Evolutionary conservation across 2,888 invertebrate genomes (phyloP).

Genomic region (Thyatira batis): DNA sequence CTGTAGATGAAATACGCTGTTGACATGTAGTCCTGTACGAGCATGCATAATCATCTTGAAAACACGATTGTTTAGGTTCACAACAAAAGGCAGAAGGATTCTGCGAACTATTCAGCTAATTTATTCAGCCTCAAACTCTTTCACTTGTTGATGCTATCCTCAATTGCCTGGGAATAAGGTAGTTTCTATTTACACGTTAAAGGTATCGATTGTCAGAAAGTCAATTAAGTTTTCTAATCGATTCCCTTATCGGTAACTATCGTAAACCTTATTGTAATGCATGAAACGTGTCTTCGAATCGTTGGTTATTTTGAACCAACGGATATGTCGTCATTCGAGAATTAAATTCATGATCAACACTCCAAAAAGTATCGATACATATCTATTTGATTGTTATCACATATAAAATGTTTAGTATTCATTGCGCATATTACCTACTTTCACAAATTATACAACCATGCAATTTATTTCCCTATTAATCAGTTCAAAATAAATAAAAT

Average conservation of each 20-base stretch:
- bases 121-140: background rate
- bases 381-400: slow-evolving; percentile 33
- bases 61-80: background rate
- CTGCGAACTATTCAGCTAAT: background rate
- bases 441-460: background rate
- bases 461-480: background rate
- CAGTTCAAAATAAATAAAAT: too few relatives aligned
- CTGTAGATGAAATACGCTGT: background rate
- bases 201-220: slow-evolving; percentile 8
- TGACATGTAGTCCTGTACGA: background rate
- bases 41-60: background rate
- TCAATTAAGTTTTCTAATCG: slow-evolving; percentile 30
- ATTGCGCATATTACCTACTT: background rate
- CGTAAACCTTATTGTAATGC: slow-evolving; percentile 44
- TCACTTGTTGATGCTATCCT: background rate
- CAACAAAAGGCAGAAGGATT: background rate
- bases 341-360: slow-evolving; percentile 5
- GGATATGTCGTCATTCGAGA: background rate
- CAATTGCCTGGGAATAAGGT: background rate
- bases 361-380: slow-evolving; percentile 39
- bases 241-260: slow-evolving; percentile 32
- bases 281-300: slow-evolving; percentile 25
- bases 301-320: slow-evolving; percentile 10
- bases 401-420: background rate
- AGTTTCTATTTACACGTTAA: slow-evolving; percentile 7